Base-by-base conservation (phyloP, 2,797 vertebrate species). In the Dicrostonyx torquatus region DNA sequence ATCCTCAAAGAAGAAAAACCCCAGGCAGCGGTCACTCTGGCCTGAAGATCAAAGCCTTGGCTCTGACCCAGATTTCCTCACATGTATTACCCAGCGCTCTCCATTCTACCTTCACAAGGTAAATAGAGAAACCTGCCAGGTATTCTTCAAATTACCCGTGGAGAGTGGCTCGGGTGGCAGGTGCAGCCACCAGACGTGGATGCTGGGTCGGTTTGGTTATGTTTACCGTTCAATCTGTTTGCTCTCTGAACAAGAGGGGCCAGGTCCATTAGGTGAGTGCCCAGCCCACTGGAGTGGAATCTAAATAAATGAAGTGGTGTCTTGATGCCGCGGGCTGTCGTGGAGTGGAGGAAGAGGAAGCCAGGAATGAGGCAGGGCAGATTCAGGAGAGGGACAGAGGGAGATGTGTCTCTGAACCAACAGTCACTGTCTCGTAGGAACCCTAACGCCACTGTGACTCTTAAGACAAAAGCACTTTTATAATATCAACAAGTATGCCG, bases 201-300 rank as follows among this genome's bases (percentile, higher is more conserved):
- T 94, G 72, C 83, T 89, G 2, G 55, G 86, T 87, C 76, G 75
- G 90, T 90, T 95, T 64, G 73, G 92, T 89, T 87, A 76, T 95
- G 93, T 97, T 97, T 97, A 96, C 95, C 86, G 96, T 97, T 87
- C 89, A 68, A 6, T 91, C 87, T 96, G 92, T 97, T 96, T 97
- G 45, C 94, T 95, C 96, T 96, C 85, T 10, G 92, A 96, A 94
- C 66, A 53, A 84, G 92, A 97, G 66, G n/a, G 55, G 1, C 73
- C 94, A 90, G 91, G 76, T 97, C 92, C 94, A 96, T 96, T 97
- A 92, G 93, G 83, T 92, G 94, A 97, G 93, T 95, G 87, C 95
- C 83, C 94, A 97, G 96, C 64, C 68, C 43, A 66, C 87, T 96
- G 70, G 91, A 90, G 91, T 13, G 90, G 53, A 95, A 92, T 70